Percentiles rank a stretch among this genome's conserved stretches.
Conservation (phyloP, 2,113 vertebrate genomes). For the Cephalopterus ornatus region DNA sequence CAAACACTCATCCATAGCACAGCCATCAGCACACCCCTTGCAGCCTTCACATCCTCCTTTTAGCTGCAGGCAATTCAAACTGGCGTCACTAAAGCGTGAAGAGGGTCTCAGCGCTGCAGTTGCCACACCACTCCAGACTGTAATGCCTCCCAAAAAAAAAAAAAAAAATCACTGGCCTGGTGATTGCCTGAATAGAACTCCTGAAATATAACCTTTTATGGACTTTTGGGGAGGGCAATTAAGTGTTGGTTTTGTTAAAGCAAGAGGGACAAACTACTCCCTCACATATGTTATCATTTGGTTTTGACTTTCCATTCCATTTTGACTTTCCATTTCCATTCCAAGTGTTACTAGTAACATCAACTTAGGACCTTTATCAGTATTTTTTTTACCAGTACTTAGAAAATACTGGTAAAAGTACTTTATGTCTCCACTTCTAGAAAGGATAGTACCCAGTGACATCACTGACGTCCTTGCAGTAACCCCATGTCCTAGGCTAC, state of each 20-base stretch:
- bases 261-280: not conserved
- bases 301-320: not conserved
- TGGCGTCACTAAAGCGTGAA: rapidly evolving
- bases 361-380: not conserved
- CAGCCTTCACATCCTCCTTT: not conserved
- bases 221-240: rapidly evolving
- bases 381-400: not conserved
- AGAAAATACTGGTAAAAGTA: not conserved
- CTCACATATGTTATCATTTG: not conserved
- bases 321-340: not conserved
- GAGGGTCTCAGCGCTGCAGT: not conserved
- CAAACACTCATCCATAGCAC: rapidly evolving
- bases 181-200: not conserved
- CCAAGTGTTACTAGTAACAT: not conserved
- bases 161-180: not conserved
- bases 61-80: not conserved
- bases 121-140: not conserved
- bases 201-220: rapidly evolving
- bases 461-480: not conserved
- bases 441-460: not conserved
- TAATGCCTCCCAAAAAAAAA: not conserved
- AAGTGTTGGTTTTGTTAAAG: not conserved
- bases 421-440: not conserved
- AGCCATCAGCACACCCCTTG: not conserved
- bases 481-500: not conserved